Base-by-base conservation (phyloP, 1,140 invertebrate species). In the Drosophila kanapiae region DNA sequence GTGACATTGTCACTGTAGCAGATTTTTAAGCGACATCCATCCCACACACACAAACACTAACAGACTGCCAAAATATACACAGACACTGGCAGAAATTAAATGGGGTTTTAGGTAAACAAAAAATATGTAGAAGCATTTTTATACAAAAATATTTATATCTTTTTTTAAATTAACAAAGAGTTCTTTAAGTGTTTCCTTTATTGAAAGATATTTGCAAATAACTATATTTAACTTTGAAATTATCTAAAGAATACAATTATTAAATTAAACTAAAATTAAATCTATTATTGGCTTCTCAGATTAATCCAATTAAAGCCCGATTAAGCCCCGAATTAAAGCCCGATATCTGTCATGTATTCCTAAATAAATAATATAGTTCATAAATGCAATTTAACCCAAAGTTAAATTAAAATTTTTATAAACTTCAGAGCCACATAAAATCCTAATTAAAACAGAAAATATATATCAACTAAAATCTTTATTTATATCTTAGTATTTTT, bases 1-100 rank as follows among this genome's bases (percentile, higher is more conserved):
- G 85, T 90, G 85, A 90, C 85, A 90, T 91, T 90, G 85, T 85
- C 85, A 90, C 85, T 90, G 85, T 80, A 74, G 71, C 81, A 90
- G 85, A 90, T 86, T 90, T 90, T 90, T 85, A 90, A 90, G 85
- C 81, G 75, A 85, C 85, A 78, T 65, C 59, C 48, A 62, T 56
- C 60, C 67, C 70, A 78, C 59, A 71, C 57, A 59, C 27, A 49
- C 10, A 53, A 23, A 60, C n/a, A 23, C 9, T 43, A 38, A 54
- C 40, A 61, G 16, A 48, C 11, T 27, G 29, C 2, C 37, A 18
- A 49, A n/a, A 8, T 18, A 67, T 31, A 35, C 18, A 38, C 23
- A 14, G 18, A 8, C 35, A 56, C 18, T 56, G 8, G 3, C 2
- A 56, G 51, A 54, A 54, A 54, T 4, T 7, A 10, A 6, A 4